Conservation (phyloP, 2,113 vertebrate species). For the Centrocercus urophasianus region DNA sequence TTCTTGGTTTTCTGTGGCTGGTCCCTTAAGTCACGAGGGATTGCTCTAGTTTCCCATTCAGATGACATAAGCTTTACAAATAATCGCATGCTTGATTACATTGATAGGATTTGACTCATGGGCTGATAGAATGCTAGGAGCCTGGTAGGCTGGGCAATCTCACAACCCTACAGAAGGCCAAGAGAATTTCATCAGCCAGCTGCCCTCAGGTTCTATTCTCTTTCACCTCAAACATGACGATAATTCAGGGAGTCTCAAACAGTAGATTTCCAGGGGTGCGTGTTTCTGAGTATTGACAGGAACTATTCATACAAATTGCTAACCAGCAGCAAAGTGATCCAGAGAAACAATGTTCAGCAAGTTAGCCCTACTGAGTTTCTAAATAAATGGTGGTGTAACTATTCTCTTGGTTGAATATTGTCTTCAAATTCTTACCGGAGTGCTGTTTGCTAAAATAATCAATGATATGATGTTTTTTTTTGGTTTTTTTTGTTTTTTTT, state of each 20-base stretch:
- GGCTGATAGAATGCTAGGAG: background rate
- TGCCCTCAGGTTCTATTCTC: background rate
- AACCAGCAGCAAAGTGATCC: background rate
- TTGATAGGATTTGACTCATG: background rate
- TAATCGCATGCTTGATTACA: background rate
- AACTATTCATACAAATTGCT: background rate
- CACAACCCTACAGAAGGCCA: background rate
- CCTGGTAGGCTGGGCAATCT: background rate
- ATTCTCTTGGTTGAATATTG: background rate
- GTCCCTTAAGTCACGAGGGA: background rate
- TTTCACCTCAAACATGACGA: background rate
- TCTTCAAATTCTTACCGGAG: background rate
- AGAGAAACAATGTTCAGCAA: background rate
- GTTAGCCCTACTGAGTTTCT: background rate
- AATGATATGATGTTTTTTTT: background rate
- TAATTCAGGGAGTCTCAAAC: background rate
- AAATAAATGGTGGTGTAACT: background rate
- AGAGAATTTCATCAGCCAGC: background rate
- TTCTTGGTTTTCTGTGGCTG: background rate
- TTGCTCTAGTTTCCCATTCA: background rate
- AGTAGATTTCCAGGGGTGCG: background rate
- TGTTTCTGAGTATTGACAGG: background rate
- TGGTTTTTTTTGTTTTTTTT: background rate
- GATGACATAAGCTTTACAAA: conserved; percentile 8
- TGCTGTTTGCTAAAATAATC: conserved; percentile 14